Base-by-base conservation (phyloP, 1,140 invertebrate species). In the Saxidomus purpurata region DNA sequence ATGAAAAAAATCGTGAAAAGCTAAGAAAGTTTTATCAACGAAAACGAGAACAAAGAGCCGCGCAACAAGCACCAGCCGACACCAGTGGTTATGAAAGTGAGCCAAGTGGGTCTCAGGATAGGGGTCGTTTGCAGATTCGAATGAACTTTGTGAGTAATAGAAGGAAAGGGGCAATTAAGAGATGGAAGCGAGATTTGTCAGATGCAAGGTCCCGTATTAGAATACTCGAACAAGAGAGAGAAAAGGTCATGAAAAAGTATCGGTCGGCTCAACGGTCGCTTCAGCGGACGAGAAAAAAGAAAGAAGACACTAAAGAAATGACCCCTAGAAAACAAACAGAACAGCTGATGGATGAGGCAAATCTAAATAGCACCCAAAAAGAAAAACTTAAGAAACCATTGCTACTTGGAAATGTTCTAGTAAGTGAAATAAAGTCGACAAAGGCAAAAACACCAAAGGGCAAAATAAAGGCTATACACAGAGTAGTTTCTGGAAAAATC, bases 51-150 rank as follows among this genome's bases (percentile, higher is more conserved):
- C 19, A 59, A 61, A 19, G 36, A 25, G 6, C 28, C n/a, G 13
- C n/a, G 25, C 2, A 84, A 47, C 2, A 34, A 49, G 52, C 61
- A 13, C 4, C 6, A 31, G 36, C 15, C 9, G 84, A 55, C 22
- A 86, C 84, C 34, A 86, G 84, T 59, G 67, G 84, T 0, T 86
- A 86, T 76, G 84, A 86, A 61, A 86, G 84, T 76, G 0, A 31
- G 4, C 25, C 13, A 9, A 28, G 17, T 52, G 8, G 34, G 22
- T 1, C 34, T 19, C 9, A 74, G 0, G 25, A 47, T 13, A 49
- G 71, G 28, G 67, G 84, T 1, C 4, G 71, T 17, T 28, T 86
- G n/a, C 8, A 22, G 3, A 69, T 86, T 1, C 25, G 67, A 69
- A 81, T 88, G 86, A 3, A 36, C 19, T 88, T n/a, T 88, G 49